phyloP scores from a whole-genome alignment of 1,140 invertebrate genomes.

The Zophobas atratus region DNA sequence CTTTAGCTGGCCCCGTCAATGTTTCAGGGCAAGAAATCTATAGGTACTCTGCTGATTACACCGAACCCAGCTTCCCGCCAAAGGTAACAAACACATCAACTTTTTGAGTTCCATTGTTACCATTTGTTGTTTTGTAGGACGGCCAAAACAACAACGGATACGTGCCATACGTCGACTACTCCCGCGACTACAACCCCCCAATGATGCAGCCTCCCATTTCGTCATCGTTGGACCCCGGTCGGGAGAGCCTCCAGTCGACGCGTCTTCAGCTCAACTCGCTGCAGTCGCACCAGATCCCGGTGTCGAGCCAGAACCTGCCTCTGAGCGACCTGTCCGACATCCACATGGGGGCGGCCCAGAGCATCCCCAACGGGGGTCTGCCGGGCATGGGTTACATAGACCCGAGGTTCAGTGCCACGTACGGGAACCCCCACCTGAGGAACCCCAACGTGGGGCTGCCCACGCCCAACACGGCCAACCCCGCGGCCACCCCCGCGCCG shows the following conservation, averaged over 20 bases:
- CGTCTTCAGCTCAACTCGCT: conserved; percentile 66
- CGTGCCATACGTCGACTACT: conserved; percentile 90
- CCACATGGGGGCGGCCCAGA: conserved; percentile 66
- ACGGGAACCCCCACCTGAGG: conserved; percentile 90
- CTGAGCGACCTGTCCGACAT: conserved; percentile 64
- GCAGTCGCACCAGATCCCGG: conserved; percentile 65
- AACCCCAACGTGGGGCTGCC: conserved; percentile 70
- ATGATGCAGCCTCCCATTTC: conserved; percentile 68
- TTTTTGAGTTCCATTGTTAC: background rate
- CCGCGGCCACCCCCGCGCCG: conserved; percentile 83
- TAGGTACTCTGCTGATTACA: conserved; percentile 91
- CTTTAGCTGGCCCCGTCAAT: conserved; percentile 83
- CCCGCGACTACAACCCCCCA: conserved; percentile 87
- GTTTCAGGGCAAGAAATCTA: conserved; percentile 78
- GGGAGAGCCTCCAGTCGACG: conserved; percentile 70
- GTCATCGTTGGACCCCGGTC: conserved; percentile 68
- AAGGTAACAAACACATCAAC: conserved; percentile 67
- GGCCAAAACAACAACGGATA: conserved; percentile 91
- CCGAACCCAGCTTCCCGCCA: conserved; percentile 85
- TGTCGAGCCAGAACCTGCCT: conserved; percentile 60
- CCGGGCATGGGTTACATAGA: conserved; percentile 76
- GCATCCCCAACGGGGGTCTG: conserved; percentile 69
- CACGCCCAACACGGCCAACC: conserved; percentile 78
- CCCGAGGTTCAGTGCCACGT: conserved; percentile 88
- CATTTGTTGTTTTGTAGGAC: conserved; percentile 70